phyloP scores from a whole-genome alignment of 2,888 invertebrate species.

The Cosmia pyralina region DNA sequence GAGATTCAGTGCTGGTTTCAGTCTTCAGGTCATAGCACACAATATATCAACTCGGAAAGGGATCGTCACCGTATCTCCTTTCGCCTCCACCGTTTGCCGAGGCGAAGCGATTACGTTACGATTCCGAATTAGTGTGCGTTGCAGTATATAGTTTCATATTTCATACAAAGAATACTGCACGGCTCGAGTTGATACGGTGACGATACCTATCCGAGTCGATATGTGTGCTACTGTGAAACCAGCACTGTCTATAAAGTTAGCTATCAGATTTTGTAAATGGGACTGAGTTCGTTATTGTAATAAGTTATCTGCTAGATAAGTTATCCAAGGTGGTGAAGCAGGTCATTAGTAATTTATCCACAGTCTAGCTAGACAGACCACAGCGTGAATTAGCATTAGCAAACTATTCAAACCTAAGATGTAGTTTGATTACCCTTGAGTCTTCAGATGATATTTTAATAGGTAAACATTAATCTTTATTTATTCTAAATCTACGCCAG shows the following conservation, averaged over 20 bases:
- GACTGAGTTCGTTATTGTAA: neutral
- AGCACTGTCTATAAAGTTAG: neutral
- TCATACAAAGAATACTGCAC: too few relatives aligned
- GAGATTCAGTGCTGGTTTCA: neutral
- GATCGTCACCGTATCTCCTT: too few relatives aligned
- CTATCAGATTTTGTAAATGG: neutral
- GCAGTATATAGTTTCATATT: too few relatives aligned
- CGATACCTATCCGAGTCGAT: too few relatives aligned
- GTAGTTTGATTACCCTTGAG: constrained; percentile 28
- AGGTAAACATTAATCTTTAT: constrained; percentile 29
- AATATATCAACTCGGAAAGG: too few relatives aligned
- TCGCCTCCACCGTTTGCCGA: too few relatives aligned
- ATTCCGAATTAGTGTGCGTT: too few relatives aligned
- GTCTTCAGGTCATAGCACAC: too few relatives aligned
- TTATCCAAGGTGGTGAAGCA: constrained; percentile 14
- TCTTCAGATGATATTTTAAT: constrained; percentile 2
- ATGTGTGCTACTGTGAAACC: too few relatives aligned
- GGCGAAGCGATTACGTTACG: too few relatives aligned
- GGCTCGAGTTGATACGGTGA: too few relatives aligned
- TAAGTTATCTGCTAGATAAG: neutral
- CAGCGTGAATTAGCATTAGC: neutral
- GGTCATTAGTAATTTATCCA: constrained; percentile 9
- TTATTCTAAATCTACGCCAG: constrained; percentile 10
- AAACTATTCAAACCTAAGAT: constrained; percentile 1
- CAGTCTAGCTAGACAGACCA: constrained; percentile 6